A percentile compares a stretch with the other conserved stretches of the same genome.
Conservation (phyloP, 2,113 vertebrate species). For the Progne subis region DNA sequence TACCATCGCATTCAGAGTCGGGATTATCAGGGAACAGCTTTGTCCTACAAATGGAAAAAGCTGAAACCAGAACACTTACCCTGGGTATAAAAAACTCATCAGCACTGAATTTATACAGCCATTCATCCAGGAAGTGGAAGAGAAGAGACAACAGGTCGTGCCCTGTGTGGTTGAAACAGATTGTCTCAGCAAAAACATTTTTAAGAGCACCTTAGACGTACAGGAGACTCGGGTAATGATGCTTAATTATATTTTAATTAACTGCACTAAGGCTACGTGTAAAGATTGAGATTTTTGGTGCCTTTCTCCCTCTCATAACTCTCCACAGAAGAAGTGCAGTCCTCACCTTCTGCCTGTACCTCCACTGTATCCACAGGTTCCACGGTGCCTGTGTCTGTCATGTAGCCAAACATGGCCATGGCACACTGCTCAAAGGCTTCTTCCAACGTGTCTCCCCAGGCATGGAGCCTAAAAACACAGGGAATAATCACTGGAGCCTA, state of each 20-base stretch:
- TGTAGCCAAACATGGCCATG: slow-evolving; percentile 99
- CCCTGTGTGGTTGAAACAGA: slow-evolving; percentile 72
- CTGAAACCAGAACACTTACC: slow-evolving; percentile 70
- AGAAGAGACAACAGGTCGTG: slow-evolving; percentile 92
- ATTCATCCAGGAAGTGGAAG: slow-evolving; percentile 93
- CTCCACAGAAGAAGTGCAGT: accelerated
- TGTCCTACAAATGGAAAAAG: neutral
- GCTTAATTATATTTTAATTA: neutral
- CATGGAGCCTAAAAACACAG: slow-evolving; percentile 82
- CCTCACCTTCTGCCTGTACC: slow-evolving; percentile 87
- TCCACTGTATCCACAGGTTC: slow-evolving; percentile 87
- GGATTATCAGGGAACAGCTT: neutral
- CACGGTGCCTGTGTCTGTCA: slow-evolving; percentile 94
- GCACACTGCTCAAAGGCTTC: slow-evolving; percentile 96
- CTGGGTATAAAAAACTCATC: slow-evolving; percentile 92
- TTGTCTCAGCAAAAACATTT: neutral
- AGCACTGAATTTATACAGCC: slow-evolving; percentile 96
- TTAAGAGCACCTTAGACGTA: neutral
- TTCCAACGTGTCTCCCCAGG: slow-evolving; percentile 91
- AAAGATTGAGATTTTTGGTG: neutral
- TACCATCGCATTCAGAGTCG: neutral
- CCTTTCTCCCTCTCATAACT: neutral
- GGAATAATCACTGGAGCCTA: slow-evolving; percentile 54
- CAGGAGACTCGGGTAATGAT: neutral
- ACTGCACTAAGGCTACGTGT: neutral